phyloP scores from a whole-genome alignment of 2,888 invertebrate species.

The Melanophora roralis region DNA sequence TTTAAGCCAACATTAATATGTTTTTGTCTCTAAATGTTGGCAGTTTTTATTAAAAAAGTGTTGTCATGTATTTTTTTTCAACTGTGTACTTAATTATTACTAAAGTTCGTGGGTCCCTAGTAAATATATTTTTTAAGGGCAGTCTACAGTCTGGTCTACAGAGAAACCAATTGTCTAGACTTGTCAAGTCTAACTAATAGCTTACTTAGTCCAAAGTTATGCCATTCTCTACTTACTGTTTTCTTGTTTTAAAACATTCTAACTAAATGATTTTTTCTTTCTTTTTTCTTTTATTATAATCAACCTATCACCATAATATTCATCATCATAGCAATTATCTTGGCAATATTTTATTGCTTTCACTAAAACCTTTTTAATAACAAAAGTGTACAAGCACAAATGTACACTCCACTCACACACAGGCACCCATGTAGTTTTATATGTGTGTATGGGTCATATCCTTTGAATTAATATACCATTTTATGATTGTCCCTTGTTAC shows the following conservation, averaged over 20 bases:
- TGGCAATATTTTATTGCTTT: slow-evolving; percentile 32
- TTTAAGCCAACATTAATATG: slow-evolving; percentile 29
- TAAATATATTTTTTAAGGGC: too few relatives aligned
- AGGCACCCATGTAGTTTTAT: background rate
- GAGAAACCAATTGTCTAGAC: too few relatives aligned
- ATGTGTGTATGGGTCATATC: slow-evolving; percentile 10
- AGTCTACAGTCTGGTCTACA: too few relatives aligned
- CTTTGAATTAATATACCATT: background rate
- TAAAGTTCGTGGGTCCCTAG: too few relatives aligned
- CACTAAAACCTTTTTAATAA: slow-evolving; percentile 32
- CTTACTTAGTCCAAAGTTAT: too few relatives aligned
- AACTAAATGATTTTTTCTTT: too few relatives aligned
- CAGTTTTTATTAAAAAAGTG: slow-evolving; percentile 40
- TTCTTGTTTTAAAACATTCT: too few relatives aligned
- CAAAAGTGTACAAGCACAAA: background rate
- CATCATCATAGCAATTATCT: background rate
- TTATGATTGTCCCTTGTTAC: too few relatives aligned
- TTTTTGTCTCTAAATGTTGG: slow-evolving; percentile 1
- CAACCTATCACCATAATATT: background rate
- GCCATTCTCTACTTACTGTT: too few relatives aligned
- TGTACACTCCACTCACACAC: background rate
- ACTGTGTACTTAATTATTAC: slow-evolving; percentile 52
- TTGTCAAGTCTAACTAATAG: too few relatives aligned
- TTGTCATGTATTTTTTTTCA: slow-evolving; percentile 56
- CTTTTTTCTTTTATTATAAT: slow-evolving; percentile 30